Conservation (phyloP, 2,113 vertebrate species). For the Sarotherodon lohbergeri region DNA sequence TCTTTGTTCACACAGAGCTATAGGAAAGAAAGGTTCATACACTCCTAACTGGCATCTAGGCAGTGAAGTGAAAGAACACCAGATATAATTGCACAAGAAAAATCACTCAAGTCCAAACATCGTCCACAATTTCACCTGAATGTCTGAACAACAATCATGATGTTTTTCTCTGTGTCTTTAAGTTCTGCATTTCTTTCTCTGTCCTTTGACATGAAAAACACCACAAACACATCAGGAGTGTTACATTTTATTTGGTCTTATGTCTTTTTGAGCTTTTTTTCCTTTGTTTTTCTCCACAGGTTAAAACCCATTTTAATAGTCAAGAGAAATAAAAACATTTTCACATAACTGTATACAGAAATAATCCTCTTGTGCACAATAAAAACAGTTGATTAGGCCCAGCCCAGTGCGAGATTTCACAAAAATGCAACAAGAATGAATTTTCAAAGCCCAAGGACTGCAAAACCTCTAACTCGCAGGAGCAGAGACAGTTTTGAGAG, state of each 20-base stretch:
- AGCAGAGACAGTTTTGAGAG: constrained; percentile 25
- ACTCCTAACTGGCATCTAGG: background rate
- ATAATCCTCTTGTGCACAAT: constrained; percentile 54
- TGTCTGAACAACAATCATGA: background rate
- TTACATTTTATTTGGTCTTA: constrained; percentile 78
- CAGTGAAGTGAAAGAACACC: background rate
- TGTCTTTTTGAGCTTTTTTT: constrained; percentile 55
- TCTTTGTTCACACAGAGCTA: background rate
- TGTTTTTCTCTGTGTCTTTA: background rate
- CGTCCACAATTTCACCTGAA: background rate
- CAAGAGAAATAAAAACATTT: constrained; percentile 63
- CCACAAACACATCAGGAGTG: constrained; percentile 35
- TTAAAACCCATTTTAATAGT: constrained; percentile 73
- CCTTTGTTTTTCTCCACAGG: constrained; percentile 65
- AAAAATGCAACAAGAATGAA: constrained; percentile 40
- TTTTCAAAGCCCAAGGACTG: constrained; percentile 37
- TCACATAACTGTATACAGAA: constrained; percentile 66
- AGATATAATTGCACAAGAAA: background rate
- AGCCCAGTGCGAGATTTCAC: constrained; percentile 73
- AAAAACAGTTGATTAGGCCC: constrained; percentile 75
- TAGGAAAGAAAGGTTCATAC: background rate
- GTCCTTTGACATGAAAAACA: background rate
- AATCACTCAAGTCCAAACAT: background rate
- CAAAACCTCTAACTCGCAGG: constrained; percentile 1
- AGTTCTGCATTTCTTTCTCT: background rate